Conservation (phyloP, 92 coral and sea anemone species). For the Porites evermanni region DNA sequence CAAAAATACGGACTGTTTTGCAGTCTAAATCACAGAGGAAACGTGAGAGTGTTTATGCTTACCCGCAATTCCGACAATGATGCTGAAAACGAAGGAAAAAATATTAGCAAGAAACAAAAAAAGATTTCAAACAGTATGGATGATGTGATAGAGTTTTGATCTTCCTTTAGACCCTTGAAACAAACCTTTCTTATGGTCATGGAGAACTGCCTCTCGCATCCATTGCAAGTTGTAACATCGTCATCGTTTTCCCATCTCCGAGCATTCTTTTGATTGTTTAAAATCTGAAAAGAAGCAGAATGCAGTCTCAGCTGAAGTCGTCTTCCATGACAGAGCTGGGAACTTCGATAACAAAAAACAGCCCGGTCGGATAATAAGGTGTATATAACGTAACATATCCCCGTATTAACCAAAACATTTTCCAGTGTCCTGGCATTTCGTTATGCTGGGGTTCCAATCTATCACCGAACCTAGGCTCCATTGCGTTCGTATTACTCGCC, state of each 20-base stretch:
- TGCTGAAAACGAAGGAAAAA: constrained; percentile 75
- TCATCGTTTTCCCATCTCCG: constrained; percentile 97
- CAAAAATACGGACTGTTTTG: too few species aligned
- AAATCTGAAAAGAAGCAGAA: constrained; percentile 48
- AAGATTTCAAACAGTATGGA: too few species aligned
- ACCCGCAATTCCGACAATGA: constrained; percentile 99
- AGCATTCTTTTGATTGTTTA: constrained; percentile 83
- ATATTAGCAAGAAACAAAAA: neutral
- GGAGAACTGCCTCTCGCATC: constrained; percentile 84
- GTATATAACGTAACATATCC: too few species aligned
- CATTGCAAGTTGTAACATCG: constrained; percentile 85
- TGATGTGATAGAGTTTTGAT: too few species aligned
- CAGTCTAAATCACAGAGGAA: neutral
- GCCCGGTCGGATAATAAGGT: too few species aligned
- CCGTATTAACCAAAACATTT: too few species aligned
- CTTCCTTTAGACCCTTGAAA: neutral
- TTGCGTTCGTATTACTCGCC: neutral
- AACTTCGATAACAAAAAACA: too few species aligned
- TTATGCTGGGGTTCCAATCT: too few species aligned
- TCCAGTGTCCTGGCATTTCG: too few species aligned
- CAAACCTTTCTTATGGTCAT: constrained; percentile 89
- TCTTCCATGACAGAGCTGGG: too few species aligned
- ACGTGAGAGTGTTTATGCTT: neutral
- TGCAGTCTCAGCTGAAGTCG: neutral
- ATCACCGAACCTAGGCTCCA: neutral